Evolutionary conservation across 2,797 vertebrate species (phyloP), one percentile per base, ranked within the genome.

Genomic region (Lepilemur ruficaudatus): DNA sequence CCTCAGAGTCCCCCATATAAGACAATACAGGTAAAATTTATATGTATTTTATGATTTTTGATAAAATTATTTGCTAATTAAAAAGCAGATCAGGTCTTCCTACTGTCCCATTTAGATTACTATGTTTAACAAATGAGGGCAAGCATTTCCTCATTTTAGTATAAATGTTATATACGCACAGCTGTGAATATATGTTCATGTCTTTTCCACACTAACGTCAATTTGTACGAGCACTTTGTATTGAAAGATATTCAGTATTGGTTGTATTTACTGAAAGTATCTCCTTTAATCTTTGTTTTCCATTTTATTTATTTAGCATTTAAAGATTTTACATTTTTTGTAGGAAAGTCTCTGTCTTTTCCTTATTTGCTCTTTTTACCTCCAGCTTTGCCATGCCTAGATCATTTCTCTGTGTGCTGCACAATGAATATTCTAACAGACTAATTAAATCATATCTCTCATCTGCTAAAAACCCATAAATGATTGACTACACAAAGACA

Each of bases 361-460:
- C 75, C 88, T 86, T 50, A 59, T 55, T 94, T 96, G 55, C 32
- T 91, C 18, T 80, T 59, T 55, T 63, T 84, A 55, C 38, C 57
- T 91, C 63, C 13, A 61, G 69, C 46, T 91, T 76, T 86, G 70
- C 72, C 43, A 89, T 81, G 11, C 87, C n/a, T 70, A 41, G 55
- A 65, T 83, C 80, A 92, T 41, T 94, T 70, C 38, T 96, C 35
- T 55, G 65, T 73, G 30, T 76, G 55, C 61, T 25, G 9, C 41
- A 67, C 30, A 81, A 80, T 87, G 83, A 84, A 81, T 97, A 90
- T 73, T 94, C 52, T 76, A 89, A 80, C 8, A 41, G 5, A 48
- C 75, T 89, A 94, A 96, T 96, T 89, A 91, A 94, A 84, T 92
- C 78, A 48, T 92, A 57, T 78, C 87, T 93, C 75, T 92, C 65